Percentiles rank a stretch among this genome's conserved stretches.
Evolutionary conservation across 2,113 vertebrate species (phyloP).

Genomic region (Triplophysa tibetana): DNA sequence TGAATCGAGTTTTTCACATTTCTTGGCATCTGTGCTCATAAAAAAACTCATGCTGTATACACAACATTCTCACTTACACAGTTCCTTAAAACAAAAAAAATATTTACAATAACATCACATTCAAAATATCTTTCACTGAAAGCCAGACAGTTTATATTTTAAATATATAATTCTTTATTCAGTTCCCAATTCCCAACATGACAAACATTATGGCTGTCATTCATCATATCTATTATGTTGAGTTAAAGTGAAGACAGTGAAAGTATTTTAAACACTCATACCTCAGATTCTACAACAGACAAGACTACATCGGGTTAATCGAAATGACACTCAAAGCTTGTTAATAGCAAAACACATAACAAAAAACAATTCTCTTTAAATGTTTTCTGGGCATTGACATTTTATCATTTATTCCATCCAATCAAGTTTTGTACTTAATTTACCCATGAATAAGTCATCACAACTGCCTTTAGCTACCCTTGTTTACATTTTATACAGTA

Average conservation of each 20-base stretch:
- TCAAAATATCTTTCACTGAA: neutral
- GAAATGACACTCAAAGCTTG: constrained; percentile 21
- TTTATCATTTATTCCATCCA: neutral
- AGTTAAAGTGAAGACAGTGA: constrained; percentile 52
- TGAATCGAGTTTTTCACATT: too few species aligned
- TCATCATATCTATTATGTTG: constrained; percentile 17
- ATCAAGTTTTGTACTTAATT: neutral
- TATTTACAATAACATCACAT: too few species aligned
- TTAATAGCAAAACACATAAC: constrained; percentile 17
- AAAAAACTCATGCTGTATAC: too few species aligned
- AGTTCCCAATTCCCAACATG: constrained; percentile 38
- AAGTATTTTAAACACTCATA: constrained; percentile 40
- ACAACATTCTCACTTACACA: too few species aligned
- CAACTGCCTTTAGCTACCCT: neutral
- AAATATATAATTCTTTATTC: constrained; percentile 47
- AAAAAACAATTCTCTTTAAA: neutral
- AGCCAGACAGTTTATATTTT: neutral
- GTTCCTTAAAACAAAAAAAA: too few species aligned
- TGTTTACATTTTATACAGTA: neutral
- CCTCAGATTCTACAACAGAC: constrained; percentile 8
- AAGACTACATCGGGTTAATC: constrained; percentile 38
- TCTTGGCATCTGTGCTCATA: too few species aligned
- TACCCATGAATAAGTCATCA: neutral
- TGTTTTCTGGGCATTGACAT: neutral
- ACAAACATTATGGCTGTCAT: constrained; percentile 29